A percentile compares a stretch with the other conserved stretches of the same genome.
These are phyloP conservation scores for Pseudachorutes palmiensis DNA, from an alignment of 1,140 invertebrate species.

Conservation along the genomic window DNA sequence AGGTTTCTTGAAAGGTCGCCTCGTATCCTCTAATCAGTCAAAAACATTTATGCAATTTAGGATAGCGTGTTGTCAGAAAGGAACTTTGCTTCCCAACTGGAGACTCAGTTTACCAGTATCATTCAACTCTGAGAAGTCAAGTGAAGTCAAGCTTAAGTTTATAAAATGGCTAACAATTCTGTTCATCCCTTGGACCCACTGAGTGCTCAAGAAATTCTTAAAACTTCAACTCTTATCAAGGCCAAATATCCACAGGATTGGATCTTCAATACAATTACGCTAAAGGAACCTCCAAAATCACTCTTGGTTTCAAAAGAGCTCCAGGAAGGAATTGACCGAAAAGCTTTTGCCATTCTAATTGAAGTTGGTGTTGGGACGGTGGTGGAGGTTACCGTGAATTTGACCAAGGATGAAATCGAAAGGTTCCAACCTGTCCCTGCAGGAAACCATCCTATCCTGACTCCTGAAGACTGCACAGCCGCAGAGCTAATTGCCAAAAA, in stretches of 20 bases:
- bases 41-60: too few species aligned
- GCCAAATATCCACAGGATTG: slow-evolving; percentile 11
- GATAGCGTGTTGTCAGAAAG: too few species aligned
- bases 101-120: too few species aligned
- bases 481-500: slow-evolving; percentile 12
- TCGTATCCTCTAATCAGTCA: too few species aligned
- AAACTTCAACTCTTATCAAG: not conserved
- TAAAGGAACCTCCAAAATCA: slow-evolving; percentile 28
- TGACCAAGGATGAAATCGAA: slow-evolving; percentile 22
- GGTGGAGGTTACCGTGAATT: slow-evolving; percentile 27
- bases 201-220: not conserved
- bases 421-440: slow-evolving; percentile 12
- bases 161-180: too few species aligned
- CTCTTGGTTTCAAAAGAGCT: slow-evolving; percentile 8
- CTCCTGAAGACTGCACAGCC: slow-evolving; percentile 19
- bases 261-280: slow-evolving; percentile 35
- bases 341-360: slow-evolving; percentile 20
- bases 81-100: too few species aligned
- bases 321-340: slow-evolving; percentile 10
- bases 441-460: slow-evolving; percentile 31
- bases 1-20: too few species aligned
- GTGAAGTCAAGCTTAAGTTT: too few species aligned
- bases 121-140: too few species aligned
- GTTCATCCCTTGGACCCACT: slow-evolving; percentile 1
- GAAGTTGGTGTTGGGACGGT: slow-evolving; percentile 23